phyloP scores from a whole-genome alignment of 1,140 invertebrate species.

The Bilobella aurantiaca region DNA sequence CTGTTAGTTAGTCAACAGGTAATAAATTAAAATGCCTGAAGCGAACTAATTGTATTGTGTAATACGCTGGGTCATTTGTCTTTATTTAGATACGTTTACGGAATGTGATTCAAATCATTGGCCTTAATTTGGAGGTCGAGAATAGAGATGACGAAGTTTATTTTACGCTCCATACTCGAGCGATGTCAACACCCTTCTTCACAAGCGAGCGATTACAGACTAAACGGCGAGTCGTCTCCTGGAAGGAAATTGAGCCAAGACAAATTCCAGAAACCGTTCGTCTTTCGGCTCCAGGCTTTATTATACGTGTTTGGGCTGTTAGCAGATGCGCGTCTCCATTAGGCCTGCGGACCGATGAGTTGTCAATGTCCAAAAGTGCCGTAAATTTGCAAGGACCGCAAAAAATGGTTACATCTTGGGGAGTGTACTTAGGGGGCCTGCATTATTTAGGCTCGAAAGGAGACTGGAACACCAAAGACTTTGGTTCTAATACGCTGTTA shows the following conservation, averaged over 20 bases:
- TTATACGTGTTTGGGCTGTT: constrained; percentile 35
- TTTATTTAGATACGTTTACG: constrained; percentile 51
- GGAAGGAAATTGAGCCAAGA: constrained; percentile 53
- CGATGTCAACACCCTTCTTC: constrained; percentile 73
- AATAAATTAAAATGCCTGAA: neutral
- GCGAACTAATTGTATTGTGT: neutral
- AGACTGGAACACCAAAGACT: constrained; percentile 49
- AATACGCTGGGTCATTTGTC: too few species aligned
- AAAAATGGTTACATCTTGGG: constrained; percentile 52
- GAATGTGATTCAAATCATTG: constrained; percentile 59
- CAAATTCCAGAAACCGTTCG: constrained; percentile 41
- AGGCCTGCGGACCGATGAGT: neutral
- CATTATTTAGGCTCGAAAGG: constrained; percentile 62
- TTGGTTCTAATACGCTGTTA: constrained; percentile 66
- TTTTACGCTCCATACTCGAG: constrained; percentile 64
- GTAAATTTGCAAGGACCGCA: constrained; percentile 34
- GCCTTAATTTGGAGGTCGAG: constrained; percentile 46
- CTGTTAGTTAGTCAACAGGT: constrained; percentile 37
- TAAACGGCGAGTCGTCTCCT: constrained; percentile 44
- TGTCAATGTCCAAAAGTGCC: constrained; percentile 15
- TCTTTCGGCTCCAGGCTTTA: constrained; percentile 36
- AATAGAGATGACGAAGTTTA: constrained; percentile 42
- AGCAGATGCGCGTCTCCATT: neutral
- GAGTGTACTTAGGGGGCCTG: constrained; percentile 70
- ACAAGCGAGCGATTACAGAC: constrained; percentile 66